Conservation (phyloP, 1,140 invertebrate genomes). For the Chlorops oryzae region DNA sequence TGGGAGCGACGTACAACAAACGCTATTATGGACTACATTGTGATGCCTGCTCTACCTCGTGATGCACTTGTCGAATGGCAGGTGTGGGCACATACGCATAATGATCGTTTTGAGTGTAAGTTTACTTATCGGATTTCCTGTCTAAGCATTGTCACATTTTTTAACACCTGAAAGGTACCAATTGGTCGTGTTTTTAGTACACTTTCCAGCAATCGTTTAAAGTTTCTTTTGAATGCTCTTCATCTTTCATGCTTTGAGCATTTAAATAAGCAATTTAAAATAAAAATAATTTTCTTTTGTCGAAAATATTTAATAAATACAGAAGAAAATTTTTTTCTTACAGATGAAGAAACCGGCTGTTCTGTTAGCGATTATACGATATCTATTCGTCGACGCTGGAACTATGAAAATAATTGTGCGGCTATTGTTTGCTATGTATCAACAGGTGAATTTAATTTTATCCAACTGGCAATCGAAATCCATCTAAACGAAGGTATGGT, state of each 20-base stretch:
- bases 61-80: conserved; percentile 86
- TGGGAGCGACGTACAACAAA: conserved; percentile 81
- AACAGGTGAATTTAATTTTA: conserved; percentile 48
- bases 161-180: too few relatives aligned
- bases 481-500: not conserved
- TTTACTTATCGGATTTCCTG: too few relatives aligned
- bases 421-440: conserved; percentile 76
- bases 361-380: conserved; percentile 73
- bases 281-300: too few relatives aligned
- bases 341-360: conserved; percentile 82
- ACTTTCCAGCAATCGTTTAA: not conserved
- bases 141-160: too few relatives aligned
- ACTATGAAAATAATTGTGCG: conserved; percentile 80
- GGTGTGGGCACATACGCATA: conserved; percentile 80
- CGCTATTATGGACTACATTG: conserved; percentile 79
- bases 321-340: too few relatives aligned
- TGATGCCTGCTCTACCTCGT: conserved; percentile 71
- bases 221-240: not conserved
- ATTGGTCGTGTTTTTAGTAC: too few relatives aligned
- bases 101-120: conserved; percentile 80
- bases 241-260: too few relatives aligned
- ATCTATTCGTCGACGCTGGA: conserved; percentile 74
- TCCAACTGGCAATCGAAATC: conserved; percentile 8
- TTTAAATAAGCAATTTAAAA: too few relatives aligned
- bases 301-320: too few relatives aligned